These are phyloP conservation scores for Harpalus rufipes DNA, from an alignment of 2,888 invertebrate species.

Conservation along the genomic window DNA sequence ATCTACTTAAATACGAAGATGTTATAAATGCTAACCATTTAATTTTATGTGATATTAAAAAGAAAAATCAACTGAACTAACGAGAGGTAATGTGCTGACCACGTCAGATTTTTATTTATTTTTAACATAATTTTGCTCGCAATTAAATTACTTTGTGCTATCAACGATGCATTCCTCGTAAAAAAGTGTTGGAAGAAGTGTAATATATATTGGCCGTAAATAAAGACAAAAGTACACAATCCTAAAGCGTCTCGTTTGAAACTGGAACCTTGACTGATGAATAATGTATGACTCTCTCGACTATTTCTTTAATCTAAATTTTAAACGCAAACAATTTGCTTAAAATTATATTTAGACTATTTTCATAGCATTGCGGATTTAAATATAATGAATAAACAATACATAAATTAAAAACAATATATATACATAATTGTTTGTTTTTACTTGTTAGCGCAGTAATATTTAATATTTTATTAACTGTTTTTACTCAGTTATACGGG, in stretches of 20 bases:
- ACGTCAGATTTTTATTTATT: not conserved
- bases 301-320: constrained; percentile 26
- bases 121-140: not conserved
- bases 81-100: no score
- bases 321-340: constrained; percentile 11
- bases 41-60: no score
- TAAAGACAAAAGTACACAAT: constrained; percentile 42
- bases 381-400: not conserved
- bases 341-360: not conserved
- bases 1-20: no score
- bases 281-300: constrained; percentile 28
- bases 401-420: not conserved
- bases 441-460: not conserved
- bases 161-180: not conserved
- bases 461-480: not conserved
- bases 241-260: constrained; percentile 11
- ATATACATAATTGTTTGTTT: not conserved
- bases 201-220: constrained; percentile 44
- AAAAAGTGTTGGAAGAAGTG: constrained; percentile 11
- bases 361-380: not conserved
- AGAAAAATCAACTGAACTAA: no score
- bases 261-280: constrained; percentile 30
- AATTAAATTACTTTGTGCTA: not conserved
- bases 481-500: not conserved
- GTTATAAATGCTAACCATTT: no score